These are phyloP conservation scores for Odontophorus gujanensis DNA, from an alignment of 2,113 vertebrate species.

Conservation along the genomic window DNA sequence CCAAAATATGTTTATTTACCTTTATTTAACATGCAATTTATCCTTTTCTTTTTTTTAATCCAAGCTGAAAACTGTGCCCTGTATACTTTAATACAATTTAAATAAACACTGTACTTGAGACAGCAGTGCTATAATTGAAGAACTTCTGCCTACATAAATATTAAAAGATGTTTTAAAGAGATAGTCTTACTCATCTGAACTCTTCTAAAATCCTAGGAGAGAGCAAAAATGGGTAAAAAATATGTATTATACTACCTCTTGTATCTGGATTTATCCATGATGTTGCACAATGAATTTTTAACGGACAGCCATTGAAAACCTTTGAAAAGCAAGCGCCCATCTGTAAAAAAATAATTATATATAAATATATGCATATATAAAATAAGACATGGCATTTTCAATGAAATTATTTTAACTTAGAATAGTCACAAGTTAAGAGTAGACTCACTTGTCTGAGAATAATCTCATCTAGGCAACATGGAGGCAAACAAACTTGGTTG, in stretches of 20 bases:
- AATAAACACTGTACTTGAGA: not conserved
- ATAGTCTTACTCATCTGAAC: not conserved
- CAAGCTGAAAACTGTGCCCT: not conserved
- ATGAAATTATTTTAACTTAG: not conserved
- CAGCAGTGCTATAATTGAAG: not conserved
- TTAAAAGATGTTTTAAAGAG: not conserved
- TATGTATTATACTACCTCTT: constrained; percentile 81
- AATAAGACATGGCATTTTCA: not conserved
- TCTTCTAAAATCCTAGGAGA: not conserved
- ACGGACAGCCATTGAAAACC: constrained; percentile 97
- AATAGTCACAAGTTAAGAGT: not conserved
- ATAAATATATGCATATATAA: not conserved
- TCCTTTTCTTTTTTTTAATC: not conserved
- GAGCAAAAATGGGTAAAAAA: not conserved
- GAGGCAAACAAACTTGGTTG: not conserved
- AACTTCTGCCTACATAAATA: not conserved
- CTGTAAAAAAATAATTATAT: constrained; percentile 71
- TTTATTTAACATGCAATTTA: not conserved
- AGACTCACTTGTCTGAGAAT: not conserved
- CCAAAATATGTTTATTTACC: fast-evolving
- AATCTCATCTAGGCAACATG: not conserved
- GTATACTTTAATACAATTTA: not conserved
- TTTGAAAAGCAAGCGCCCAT: constrained; percentile 99
- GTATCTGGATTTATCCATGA: constrained; percentile 99
- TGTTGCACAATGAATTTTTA: constrained; percentile 98